Evolutionary conservation across 2,797 vertebrate species (phyloP).

Genomic region (Picus viridis): DNA sequence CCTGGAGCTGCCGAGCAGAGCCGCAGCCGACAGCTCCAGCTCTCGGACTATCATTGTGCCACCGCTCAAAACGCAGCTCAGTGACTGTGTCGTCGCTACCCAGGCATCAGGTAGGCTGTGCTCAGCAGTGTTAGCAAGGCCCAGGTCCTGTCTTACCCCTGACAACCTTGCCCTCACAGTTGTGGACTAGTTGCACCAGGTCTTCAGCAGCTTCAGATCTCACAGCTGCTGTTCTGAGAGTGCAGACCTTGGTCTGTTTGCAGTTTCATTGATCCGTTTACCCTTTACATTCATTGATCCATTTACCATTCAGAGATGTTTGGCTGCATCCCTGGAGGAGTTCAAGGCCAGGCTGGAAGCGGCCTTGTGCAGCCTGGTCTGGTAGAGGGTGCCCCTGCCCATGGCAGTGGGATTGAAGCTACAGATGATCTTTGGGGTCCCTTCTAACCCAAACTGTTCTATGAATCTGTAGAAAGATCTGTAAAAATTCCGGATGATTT

Average conservation of each 20-base stretch:
- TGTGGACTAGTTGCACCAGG: not conserved
- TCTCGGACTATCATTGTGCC: conserved; percentile 90
- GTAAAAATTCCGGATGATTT: not conserved
- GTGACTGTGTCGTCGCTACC: conserved; percentile 80
- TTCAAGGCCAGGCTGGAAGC: no score
- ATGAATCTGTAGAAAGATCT: not conserved
- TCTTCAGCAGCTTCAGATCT: not conserved
- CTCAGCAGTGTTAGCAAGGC: not conserved
- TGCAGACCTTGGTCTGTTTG: not conserved
- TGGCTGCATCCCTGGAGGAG: not conserved
- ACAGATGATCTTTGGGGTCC: no score
- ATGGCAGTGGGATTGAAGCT: no score
- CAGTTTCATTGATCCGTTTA: not conserved
- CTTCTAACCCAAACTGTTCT: no score
- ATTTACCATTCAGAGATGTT: not conserved
- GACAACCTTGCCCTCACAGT: not conserved
- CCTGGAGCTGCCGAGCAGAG: conserved; percentile 72
- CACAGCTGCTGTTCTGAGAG: not conserved
- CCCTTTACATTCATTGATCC: not conserved
- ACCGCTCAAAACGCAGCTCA: conserved; percentile 88
- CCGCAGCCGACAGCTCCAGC: conserved; percentile 78
- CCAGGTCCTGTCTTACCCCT: not conserved
- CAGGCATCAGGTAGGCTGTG: conserved; percentile 77
- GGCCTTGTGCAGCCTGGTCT: no score
- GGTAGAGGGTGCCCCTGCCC: no score